Conservation (phyloP, 1,140 invertebrate species). For the Colletes latitarsis region DNA sequence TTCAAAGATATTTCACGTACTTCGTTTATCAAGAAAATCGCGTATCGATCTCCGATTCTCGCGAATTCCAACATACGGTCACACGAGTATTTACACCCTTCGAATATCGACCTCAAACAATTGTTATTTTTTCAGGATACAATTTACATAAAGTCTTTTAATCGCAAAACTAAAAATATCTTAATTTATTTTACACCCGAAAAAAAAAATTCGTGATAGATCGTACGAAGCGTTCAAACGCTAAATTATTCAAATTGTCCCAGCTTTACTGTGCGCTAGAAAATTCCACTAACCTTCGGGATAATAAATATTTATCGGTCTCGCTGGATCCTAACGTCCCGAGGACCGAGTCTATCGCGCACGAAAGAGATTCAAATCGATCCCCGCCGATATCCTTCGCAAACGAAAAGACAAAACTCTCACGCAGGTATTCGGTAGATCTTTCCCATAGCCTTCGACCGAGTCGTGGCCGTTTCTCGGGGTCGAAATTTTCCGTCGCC, state of each 20-base stretch:
- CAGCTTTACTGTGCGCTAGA: too few species aligned
- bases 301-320: neutral
- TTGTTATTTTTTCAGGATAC: too few species aligned
- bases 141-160: too few species aligned
- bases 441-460: neutral
- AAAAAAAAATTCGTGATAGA: too few species aligned
- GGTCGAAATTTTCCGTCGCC: neutral
- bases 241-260: too few species aligned
- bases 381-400: slow-evolving; percentile 1
- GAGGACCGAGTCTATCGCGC: neutral
- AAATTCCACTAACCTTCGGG: too few species aligned
- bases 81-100: too few species aligned
- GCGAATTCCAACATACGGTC: neutral
- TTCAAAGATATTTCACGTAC: slow-evolving; percentile 18
- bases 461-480: too few species aligned
- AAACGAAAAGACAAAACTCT: neutral
- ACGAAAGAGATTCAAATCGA: neutral
- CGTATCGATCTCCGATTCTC: slow-evolving; percentile 32
- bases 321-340: neutral
- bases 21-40: slow-evolving; percentile 43
- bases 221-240: too few species aligned
- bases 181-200: too few species aligned
- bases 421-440: neutral
- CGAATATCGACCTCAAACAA: too few species aligned
- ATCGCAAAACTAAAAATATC: too few species aligned